Evolutionary conservation across 2,888 invertebrate genomes (phyloP), one percentile per base, ranked within the genome.

Genomic region (Calameuta idolon): DNA sequence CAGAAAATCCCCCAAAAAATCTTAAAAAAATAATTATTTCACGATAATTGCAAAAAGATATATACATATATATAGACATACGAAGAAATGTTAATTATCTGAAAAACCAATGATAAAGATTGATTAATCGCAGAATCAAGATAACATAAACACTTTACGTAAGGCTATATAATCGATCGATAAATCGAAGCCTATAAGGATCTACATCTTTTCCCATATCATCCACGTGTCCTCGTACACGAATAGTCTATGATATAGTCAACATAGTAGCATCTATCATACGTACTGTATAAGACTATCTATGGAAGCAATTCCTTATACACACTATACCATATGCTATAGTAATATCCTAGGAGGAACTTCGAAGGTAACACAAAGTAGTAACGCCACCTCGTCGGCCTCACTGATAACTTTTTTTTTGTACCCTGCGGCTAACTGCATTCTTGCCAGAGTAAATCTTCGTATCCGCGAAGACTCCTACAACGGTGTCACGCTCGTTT

Each of bases 61-160:
- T 33, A 33, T 33, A 33, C 4, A 35, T 35, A 12, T 12, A 35
- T 12, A 35, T 35, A 12, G 35, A 35, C 1, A 55, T 55, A 9
- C 23, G 9, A 9, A 1, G 23, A 23, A 23, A 55, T 55, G 9
- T 23, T 2, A 23, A 23, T 55, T 9, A 15, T 0, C 9, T 85
- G 86, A 86, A 87, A 87, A 85, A 87, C 83, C 79, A 80, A 80
- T 83, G 84, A 80, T 83, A 85, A 84, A 85, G 84, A 82, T 87
- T 84, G 89, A 89, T 89, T 89, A 87, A 89, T 89, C 89, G 85
- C 80, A 71, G 82, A 81, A 23, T 55, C 55, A 23, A 55, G 55
- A n/a, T 40, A 82, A 83, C 89, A 89, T 89, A 89, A 90, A 90
- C 87, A 89, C 87, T 89, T 90, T 89, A 88, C 87, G 86, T 88